phyloP scores from a whole-genome alignment of 2,888 invertebrate species.

The Hanleya hanleyi region DNA sequence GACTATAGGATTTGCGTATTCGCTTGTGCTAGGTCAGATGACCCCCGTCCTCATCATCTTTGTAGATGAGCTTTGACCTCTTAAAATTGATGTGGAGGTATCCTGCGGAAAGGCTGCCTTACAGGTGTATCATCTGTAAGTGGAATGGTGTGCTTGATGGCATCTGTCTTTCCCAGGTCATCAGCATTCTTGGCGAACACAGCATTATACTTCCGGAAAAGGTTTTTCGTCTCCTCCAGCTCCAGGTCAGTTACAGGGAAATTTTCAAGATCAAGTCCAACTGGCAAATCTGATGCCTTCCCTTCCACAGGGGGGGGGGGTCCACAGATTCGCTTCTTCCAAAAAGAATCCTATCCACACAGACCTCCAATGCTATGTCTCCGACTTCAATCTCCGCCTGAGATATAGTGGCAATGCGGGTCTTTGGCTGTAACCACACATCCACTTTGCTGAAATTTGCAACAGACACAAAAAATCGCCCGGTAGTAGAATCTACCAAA shows the following conservation, averaged over 20 bases:
- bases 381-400: not conserved
- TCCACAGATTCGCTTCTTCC: not conserved
- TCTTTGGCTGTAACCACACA: slow-evolving; percentile 11
- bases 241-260: not conserved
- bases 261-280: not conserved
- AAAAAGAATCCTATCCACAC: not conserved
- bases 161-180: not conserved
- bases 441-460: not conserved
- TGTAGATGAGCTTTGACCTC: slow-evolving; percentile 2
- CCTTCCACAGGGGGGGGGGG: too few species aligned
- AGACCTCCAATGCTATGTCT: not conserved
- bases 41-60: not conserved
- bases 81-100: not conserved
- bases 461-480: slow-evolving; percentile 4
- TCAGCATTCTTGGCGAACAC: not conserved
- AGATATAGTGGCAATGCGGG: slow-evolving; percentile 6
- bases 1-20: slow-evolving; percentile 21
- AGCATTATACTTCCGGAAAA: not conserved
- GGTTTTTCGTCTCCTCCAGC: not conserved
- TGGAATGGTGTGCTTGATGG: not conserved
- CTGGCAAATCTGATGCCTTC: too few species aligned
- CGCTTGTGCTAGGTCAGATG: slow-evolving; percentile 3
- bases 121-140: not conserved
- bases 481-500: not conserved
- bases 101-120: not conserved